Conservation (phyloP, 2,797 vertebrate species). For the Halcyon chelicuti region DNA sequence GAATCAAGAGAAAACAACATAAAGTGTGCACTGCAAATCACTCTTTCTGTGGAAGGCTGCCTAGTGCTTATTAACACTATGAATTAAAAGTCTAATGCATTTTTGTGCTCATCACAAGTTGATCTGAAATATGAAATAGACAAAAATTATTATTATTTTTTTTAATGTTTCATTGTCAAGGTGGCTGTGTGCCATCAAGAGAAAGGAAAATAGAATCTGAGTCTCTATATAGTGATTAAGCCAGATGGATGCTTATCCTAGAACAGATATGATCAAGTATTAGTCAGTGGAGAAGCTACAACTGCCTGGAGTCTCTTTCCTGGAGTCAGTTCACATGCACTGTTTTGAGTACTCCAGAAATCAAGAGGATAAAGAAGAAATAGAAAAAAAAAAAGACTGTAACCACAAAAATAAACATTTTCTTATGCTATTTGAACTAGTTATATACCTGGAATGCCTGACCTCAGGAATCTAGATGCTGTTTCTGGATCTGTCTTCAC, state of each 20-base stretch:
- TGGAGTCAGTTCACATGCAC: not conserved
- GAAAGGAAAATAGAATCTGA: not conserved
- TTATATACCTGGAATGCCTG: not conserved
- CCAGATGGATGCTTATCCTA: not conserved
- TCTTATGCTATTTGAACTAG: not conserved
- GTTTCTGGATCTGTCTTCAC: not conserved
- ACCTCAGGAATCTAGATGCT: not conserved
- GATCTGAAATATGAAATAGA: not conserved
- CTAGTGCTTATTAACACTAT: not conserved
- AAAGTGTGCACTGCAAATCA: not conserved
- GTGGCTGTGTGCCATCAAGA: not conserved
- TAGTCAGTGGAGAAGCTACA: not conserved
- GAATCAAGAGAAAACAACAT: not conserved
- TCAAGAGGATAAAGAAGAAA: not conserved
- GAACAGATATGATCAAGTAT: not conserved
- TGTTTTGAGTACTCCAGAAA: not conserved
- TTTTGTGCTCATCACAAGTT: not conserved
- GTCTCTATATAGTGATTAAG: not conserved
- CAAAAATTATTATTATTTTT: too few species aligned
- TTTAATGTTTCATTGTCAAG: not conserved
- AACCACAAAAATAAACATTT: not conserved
- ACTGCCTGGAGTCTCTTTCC: not conserved
- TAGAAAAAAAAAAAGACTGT: rapidly evolving
- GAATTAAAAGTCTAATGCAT: not conserved
- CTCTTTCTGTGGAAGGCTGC: not conserved